A percentile compares a stretch with the other conserved stretches of the same genome.
Conservation (phyloP, 2,888 invertebrate genomes). For the Conus canariensis region DNA sequence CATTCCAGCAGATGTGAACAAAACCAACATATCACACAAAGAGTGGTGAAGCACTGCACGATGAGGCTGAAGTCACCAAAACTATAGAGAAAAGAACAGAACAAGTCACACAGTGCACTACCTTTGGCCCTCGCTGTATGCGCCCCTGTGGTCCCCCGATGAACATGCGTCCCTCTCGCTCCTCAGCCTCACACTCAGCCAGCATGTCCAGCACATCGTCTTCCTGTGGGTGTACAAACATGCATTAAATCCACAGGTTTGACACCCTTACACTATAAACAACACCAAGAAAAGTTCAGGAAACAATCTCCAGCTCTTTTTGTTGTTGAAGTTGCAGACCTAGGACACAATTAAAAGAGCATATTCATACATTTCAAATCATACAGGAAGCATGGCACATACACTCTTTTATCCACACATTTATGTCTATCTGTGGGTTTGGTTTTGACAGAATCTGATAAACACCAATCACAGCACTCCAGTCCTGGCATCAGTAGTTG, state of each 20-base stretch:
- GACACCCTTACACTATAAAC: not conserved
- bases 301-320: not conserved
- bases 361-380: too few relatives aligned
- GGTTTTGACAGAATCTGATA: too few relatives aligned
- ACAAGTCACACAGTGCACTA: conserved; percentile 4
- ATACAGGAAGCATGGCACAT: too few relatives aligned
- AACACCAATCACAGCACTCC: too few relatives aligned
- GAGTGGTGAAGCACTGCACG: not conserved
- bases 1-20: not conserved
- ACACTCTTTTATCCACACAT: too few relatives aligned
- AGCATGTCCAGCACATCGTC: conserved; percentile 77
- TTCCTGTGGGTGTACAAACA: conserved; percentile 65
- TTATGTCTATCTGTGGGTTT: too few relatives aligned
- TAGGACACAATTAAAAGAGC: too few relatives aligned
- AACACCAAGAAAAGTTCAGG: not conserved
- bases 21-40: not conserved
- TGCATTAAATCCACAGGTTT: not conserved
- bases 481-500: too few relatives aligned
- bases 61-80: not conserved
- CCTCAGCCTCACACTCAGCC: conserved; percentile 76
- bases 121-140: conserved; percentile 69
- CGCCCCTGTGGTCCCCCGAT: conserved; percentile 51
- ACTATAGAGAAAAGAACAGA: not conserved
- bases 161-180: conserved; percentile 65
- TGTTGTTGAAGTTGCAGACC: too few relatives aligned